Evolutionary conservation across 2,888 invertebrate genomes (phyloP).

Genomic region (Quadroppia sp.): DNA sequence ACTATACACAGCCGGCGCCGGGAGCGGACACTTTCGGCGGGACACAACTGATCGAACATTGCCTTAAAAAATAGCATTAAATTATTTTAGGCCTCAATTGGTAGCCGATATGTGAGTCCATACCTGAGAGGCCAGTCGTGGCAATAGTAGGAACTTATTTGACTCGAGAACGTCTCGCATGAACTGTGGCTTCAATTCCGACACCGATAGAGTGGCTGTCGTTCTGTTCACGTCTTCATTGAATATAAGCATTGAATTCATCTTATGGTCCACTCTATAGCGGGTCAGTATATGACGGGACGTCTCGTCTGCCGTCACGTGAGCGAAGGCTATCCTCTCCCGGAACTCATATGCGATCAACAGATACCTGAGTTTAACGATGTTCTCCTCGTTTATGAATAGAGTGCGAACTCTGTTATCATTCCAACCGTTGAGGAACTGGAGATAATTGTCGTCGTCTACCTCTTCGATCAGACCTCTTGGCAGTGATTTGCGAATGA

Average conservation of each 20-base stretch:
- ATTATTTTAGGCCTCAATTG: slow-evolving; percentile 1
- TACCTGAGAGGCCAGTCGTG: slow-evolving; percentile 86
- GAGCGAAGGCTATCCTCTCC: slow-evolving; percentile 82
- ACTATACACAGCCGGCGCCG: slow-evolving; percentile 72
- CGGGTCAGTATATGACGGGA: slow-evolving; percentile 52
- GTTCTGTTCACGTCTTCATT: slow-evolving; percentile 77
- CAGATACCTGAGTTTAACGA: slow-evolving; percentile 76
- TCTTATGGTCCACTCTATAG: slow-evolving; percentile 67
- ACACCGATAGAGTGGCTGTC: slow-evolving; percentile 78
- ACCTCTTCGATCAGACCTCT: slow-evolving; percentile 68
- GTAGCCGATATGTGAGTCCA: slow-evolving; percentile 45
- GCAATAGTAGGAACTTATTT: slow-evolving; percentile 81
- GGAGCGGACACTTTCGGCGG: slow-evolving; percentile 75
- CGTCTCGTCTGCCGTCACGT: slow-evolving; percentile 52
- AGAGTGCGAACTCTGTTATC: slow-evolving; percentile 88
- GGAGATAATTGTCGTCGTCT: slow-evolving; percentile 67
- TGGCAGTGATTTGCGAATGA: slow-evolving; percentile 80
- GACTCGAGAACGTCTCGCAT: slow-evolving; percentile 80
- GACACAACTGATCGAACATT: slow-evolving; percentile 77
- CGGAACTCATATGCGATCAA: slow-evolving; percentile 81
- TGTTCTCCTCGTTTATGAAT: slow-evolving; percentile 66
- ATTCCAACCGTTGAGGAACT: slow-evolving; percentile 75
- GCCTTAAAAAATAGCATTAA: slow-evolving; percentile 53
- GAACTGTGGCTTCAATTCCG: slow-evolving; percentile 77
- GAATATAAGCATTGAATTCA: slow-evolving; percentile 78